Evolutionary conservation across 2,113 vertebrate genomes (phyloP).

Genomic region (Salvelinus namaycush): DNA sequence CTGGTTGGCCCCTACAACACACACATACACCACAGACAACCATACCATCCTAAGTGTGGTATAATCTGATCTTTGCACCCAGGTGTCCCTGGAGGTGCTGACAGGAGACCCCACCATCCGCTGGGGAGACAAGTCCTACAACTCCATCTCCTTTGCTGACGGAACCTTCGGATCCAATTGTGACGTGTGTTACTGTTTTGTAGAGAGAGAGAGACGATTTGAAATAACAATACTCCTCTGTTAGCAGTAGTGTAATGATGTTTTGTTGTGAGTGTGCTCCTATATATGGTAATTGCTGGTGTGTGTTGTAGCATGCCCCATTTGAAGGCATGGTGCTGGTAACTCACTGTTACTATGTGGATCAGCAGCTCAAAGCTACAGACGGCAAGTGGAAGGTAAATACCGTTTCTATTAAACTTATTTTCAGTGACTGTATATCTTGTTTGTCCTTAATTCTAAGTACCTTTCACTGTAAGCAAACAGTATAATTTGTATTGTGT

Average conservation of each 20-base stretch:
- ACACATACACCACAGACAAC: not conserved
- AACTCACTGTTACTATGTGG: conserved; percentile 74
- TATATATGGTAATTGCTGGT: not conserved
- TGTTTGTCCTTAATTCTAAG: not conserved
- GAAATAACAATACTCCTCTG: not conserved
- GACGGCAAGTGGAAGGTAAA: conserved; percentile 92
- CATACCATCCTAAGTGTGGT: not conserved
- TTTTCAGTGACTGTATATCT: not conserved
- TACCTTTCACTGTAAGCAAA: not conserved
- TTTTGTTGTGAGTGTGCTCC: conserved; percentile 60
- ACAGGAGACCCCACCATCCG: conserved; percentile 83
- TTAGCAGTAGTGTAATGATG: conserved; percentile 55
- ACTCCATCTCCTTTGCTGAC: conserved; percentile 81
- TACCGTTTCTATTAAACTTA: not conserved
- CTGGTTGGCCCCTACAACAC: conserved; percentile 61
- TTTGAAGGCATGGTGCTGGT: conserved; percentile 91
- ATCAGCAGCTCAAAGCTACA: conserved; percentile 79
- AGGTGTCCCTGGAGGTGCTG: conserved; percentile 75
- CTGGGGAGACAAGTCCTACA: conserved; percentile 98
- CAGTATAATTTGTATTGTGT: not conserved
- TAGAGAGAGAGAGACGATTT: conserved; percentile 54
- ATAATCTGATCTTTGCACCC: conserved; percentile 35
- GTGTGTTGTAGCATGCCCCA: conserved; percentile 84
- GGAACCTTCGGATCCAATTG: conserved; percentile 82
- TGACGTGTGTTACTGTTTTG: conserved; percentile 84